phyloP scores from a whole-genome alignment of 2,797 vertebrate species.

The Acanthis flammea region DNA sequence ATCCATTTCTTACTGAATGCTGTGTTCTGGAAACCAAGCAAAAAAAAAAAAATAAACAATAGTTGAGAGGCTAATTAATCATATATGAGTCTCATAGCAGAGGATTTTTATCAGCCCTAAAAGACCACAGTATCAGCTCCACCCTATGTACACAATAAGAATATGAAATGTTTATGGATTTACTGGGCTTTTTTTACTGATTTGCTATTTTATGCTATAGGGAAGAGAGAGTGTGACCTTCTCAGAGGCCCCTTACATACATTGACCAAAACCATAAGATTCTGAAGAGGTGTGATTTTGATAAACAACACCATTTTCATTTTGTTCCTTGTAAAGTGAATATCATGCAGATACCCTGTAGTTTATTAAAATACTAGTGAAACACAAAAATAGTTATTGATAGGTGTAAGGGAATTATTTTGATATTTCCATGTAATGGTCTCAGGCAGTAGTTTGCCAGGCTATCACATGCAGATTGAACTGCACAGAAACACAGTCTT shows the following conservation, averaged over 20 bases:
- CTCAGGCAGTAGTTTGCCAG: background rate
- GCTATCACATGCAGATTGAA: background rate
- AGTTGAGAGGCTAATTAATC: slow-evolving; percentile 46
- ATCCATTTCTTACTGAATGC: background rate
- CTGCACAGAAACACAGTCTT: background rate
- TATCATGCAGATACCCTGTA: background rate
- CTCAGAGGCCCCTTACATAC: background rate
- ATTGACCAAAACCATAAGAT: background rate
- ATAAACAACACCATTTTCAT: background rate
- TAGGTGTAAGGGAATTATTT: background rate
- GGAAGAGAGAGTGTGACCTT: background rate
- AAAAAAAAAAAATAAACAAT: background rate
- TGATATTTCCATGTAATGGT: background rate
- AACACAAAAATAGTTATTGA: slow-evolving; percentile 27
- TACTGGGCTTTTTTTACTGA: background rate
- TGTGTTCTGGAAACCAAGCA: slow-evolving; percentile 41
- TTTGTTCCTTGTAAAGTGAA: slow-evolving; percentile 30
- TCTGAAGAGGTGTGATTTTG: slow-evolving; percentile 10
- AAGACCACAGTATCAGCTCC: background rate
- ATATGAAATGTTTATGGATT: background rate
- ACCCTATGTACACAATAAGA: background rate
- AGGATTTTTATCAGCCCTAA: slow-evolving; percentile 41
- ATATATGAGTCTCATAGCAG: background rate
- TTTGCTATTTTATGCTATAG: background rate
- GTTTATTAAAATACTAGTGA: slow-evolving; percentile 49